phyloP scores from a whole-genome alignment of 2,113 vertebrate species.

The Xiphophorus couchianus region DNA sequence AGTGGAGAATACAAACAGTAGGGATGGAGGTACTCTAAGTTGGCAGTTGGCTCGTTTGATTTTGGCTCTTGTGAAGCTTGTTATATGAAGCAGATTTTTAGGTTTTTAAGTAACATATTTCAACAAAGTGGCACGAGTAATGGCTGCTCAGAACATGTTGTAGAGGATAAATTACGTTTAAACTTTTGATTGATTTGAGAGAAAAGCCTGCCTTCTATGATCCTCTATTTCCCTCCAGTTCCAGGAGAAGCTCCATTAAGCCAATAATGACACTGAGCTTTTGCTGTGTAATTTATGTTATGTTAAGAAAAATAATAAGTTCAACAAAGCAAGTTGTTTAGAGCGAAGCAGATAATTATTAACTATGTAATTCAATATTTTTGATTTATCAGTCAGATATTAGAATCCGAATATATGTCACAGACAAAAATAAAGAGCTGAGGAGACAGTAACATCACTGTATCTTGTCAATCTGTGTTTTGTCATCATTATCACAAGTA shows the following conservation, averaged over 20 bases:
- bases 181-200: neutral
- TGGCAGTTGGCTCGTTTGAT: neutral
- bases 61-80: neutral
- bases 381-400: conserved; percentile 40
- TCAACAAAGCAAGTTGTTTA: conserved; percentile 8
- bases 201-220: neutral
- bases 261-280: too few relatives aligned
- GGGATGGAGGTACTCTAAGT: neutral
- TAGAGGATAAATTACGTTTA: neutral
- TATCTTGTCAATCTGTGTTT: conserved; percentile 3
- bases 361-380: conserved; percentile 41
- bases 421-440: conserved; percentile 4
- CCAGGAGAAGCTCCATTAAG: too few relatives aligned
- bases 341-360: conserved; percentile 17
- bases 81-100: neutral
- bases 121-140: neutral
- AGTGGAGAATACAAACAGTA: neutral
- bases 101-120: neutral
- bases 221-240: too few relatives aligned
- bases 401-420: conserved; percentile 34
- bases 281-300: too few relatives aligned
- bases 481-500: conserved; percentile 29
- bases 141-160: neutral
- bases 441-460: conserved; percentile 22
- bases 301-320: conserved; percentile 3